Base-by-base conservation (phyloP, 2,888 invertebrate species). In the Synanthedon tipuliformis region DNA sequence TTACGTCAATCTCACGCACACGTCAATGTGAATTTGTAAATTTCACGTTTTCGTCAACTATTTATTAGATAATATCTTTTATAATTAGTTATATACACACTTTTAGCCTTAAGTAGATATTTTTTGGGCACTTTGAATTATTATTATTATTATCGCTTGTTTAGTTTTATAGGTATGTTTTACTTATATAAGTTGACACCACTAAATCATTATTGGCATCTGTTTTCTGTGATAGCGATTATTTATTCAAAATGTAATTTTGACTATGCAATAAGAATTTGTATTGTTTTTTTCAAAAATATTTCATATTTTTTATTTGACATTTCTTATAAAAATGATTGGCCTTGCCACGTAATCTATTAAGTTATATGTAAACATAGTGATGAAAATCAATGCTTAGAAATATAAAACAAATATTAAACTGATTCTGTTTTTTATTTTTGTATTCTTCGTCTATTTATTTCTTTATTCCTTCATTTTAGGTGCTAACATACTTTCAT, bases 301-400 rank as follows among this genome's bases (percentile, higher is more conserved):
- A 48, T 40, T 40, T 45, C 45, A 45, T 45, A 12, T 13, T 45
- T 23, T 45, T 45, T 45, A 45, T 45, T 45, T 49, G 11, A 16
- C 13, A 49, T 49, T 34, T 34, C 34, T 34, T 34, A 34, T 49
- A 18, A 49, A 49, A 49, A 12, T 18, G 49, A 23, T 78, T 81
- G 85, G 78, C 84, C 81, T 81, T 76, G 78, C 81, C 81, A 75
- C 77, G 68, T 76, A 70, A 69, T 66, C 75, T 78, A 68, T 70
- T 71, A 68, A 64, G 60, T 64, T 68, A 60, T 64, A 68, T 75
- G 68, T 75, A 72, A 74, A 69, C 73, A 69, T 78, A 81, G 77
- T 73, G 71, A 69, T 60, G 63, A 73, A 68, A 78, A 76, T 65
- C 77, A 80, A 76, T 81, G 82, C 82, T 82, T 85, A 83, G 83